phyloP scores from a whole-genome alignment of 2,797 vertebrate genomes.

The Falco biarmicus region DNA sequence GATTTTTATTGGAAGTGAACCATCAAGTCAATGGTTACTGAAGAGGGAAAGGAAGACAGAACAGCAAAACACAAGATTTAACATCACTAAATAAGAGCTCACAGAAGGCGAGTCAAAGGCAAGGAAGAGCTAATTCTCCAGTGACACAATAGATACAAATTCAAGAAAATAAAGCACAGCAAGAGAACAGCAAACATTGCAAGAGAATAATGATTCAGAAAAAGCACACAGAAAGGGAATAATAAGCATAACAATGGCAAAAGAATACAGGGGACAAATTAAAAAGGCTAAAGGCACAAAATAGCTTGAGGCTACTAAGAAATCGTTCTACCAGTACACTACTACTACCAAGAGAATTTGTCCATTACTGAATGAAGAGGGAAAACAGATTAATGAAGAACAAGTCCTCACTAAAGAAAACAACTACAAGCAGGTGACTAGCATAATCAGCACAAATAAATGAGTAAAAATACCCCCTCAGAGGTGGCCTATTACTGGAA shows the following conservation, averaged over 20 bases:
- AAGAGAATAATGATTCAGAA: constrained; percentile 6
- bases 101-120: background rate
- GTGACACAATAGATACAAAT: constrained; percentile 7
- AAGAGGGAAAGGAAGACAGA: constrained; percentile 7
- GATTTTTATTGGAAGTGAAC: background rate
- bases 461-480: background rate
- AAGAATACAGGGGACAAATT: background rate
- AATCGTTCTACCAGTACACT: background rate
- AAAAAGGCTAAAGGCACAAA: background rate
- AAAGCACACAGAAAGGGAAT: background rate
- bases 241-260: background rate
- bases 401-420: background rate
- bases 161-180: constrained; percentile 12
- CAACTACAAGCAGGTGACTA: background rate
- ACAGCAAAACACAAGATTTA: background rate
- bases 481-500: background rate
- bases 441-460: background rate
- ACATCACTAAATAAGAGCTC: background rate
- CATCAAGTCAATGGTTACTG: background rate
- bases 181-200: constrained; percentile 5
- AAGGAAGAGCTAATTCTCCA: constrained; percentile 38
- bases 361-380: background rate
- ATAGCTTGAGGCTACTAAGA: background rate
- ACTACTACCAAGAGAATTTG: background rate
- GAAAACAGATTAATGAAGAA: background rate